Conservation (phyloP, 2,888 invertebrate species). For the Amiota minor region DNA sequence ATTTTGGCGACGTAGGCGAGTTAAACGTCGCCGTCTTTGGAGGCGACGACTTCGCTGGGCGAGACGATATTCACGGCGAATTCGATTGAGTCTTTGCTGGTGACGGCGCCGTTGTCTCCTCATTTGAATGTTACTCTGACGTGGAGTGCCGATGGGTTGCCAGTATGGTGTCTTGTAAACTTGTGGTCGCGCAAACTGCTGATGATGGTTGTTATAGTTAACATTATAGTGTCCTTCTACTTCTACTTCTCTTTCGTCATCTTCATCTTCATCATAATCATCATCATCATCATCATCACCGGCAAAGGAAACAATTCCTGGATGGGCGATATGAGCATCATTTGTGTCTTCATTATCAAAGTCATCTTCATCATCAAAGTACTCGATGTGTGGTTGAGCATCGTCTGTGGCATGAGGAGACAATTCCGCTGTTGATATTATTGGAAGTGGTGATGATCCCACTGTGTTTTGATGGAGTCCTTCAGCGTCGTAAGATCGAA, state of each 20-base stretch:
- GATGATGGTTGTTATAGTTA: not conserved
- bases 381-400: not conserved
- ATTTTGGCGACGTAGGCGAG: not conserved
- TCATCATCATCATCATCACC: not conserved
- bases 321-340: not conserved
- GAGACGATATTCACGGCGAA: not conserved
- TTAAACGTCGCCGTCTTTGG: not conserved
- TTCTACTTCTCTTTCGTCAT: not conserved
- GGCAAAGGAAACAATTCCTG: not conserved
- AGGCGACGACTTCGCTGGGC: not conserved
- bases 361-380: not conserved
- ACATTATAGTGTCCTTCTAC: not conserved
- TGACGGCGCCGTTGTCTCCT: not conserved
- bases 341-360: not conserved
- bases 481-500: constrained; percentile 11
- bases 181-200: not conserved
- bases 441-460: not conserved
- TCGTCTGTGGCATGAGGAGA: too few relatives aligned
- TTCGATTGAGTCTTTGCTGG: not conserved
- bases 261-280: not conserved
- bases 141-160: not conserved
- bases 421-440: not conserved
- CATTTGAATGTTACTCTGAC: not conserved
- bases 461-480: too few relatives aligned
- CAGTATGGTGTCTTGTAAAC: not conserved